Evolutionary conservation across 2,888 invertebrate species (phyloP).

Genomic region (Pecten maximus): DNA sequence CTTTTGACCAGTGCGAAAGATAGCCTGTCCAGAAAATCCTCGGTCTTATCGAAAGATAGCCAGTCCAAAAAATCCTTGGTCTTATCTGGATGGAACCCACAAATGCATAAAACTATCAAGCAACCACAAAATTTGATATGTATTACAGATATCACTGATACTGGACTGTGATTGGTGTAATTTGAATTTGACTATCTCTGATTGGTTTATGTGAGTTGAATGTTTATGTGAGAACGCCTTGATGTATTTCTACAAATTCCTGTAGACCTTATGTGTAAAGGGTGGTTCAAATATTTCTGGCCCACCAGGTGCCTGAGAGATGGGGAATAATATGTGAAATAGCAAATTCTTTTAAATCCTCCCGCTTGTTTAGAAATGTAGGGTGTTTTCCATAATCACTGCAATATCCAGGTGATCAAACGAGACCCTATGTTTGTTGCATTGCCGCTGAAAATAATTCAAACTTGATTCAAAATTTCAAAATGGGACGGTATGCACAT

Average conservation of each 20-base stretch:
- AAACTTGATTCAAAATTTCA: too few relatives aligned
- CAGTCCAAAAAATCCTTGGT: background rate
- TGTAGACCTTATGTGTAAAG: too few relatives aligned
- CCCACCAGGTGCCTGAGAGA: background rate
- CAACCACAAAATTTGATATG: background rate
- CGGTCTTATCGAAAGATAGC: background rate
- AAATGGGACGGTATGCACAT: too few relatives aligned
- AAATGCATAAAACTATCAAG: background rate
- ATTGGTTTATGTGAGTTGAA: background rate
- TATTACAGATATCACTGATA: background rate
- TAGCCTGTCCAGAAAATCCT: background rate
- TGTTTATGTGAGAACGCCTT: background rate
- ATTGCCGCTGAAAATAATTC: too few relatives aligned
- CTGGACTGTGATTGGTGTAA: background rate
- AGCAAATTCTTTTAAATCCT: too few relatives aligned
- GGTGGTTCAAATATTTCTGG: too few relatives aligned
- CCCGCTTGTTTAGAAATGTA: too few relatives aligned
- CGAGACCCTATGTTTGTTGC: too few relatives aligned
- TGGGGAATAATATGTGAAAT: too few relatives aligned
- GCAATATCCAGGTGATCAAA: too few relatives aligned
- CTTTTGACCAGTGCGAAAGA: background rate
- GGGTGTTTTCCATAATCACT: too few relatives aligned
- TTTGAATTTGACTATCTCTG: conserved; percentile 2
- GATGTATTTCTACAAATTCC: background rate
- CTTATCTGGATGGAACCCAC: background rate